Conservation (phyloP, 1,140 invertebrate genomes). For the Aricia agestis region DNA sequence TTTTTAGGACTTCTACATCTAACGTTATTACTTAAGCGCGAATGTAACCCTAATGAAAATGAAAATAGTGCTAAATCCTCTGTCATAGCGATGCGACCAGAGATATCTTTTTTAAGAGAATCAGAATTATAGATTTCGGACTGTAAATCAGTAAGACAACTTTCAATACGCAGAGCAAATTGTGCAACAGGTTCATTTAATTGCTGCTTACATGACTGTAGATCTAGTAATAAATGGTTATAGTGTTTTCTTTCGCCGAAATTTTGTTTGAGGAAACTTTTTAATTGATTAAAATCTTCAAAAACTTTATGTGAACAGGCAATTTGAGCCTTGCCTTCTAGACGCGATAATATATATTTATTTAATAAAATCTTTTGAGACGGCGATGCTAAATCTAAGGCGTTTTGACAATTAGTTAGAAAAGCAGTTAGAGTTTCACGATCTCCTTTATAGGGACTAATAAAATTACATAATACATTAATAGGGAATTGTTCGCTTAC, state of each 20-base stretch:
- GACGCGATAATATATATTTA: constrained; percentile 27
- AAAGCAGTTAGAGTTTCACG: constrained; percentile 16
- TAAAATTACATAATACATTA: constrained; percentile 20
- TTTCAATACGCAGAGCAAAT: constrained; percentile 11
- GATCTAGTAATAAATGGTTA: background rate
- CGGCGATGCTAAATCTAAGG: constrained; percentile 22
- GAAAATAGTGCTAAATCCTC: too few species aligned
- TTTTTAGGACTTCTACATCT: too few species aligned
- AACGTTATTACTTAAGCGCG: too few species aligned
- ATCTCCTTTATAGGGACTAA: constrained; percentile 14
- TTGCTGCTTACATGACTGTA: too few species aligned
- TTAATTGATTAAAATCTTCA: background rate
- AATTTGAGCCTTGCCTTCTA: constrained; percentile 32
- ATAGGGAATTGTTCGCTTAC: constrained; percentile 18
- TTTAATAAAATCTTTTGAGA: constrained; percentile 24
- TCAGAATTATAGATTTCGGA: too few species aligned
- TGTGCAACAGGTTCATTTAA: constrained; percentile 14
- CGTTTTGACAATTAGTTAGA: constrained; percentile 22
- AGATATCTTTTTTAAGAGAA: too few species aligned
- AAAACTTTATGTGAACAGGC: constrained; percentile 19
- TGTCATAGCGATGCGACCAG: too few species aligned
- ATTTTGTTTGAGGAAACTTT: constrained; percentile 9
- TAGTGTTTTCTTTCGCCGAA: constrained; percentile 2
- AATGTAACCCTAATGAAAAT: too few species aligned
- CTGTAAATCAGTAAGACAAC: too few species aligned